Evolutionary conservation across 2,888 invertebrate genomes (phyloP).

Genomic region (Monoplex corrugatus): DNA sequence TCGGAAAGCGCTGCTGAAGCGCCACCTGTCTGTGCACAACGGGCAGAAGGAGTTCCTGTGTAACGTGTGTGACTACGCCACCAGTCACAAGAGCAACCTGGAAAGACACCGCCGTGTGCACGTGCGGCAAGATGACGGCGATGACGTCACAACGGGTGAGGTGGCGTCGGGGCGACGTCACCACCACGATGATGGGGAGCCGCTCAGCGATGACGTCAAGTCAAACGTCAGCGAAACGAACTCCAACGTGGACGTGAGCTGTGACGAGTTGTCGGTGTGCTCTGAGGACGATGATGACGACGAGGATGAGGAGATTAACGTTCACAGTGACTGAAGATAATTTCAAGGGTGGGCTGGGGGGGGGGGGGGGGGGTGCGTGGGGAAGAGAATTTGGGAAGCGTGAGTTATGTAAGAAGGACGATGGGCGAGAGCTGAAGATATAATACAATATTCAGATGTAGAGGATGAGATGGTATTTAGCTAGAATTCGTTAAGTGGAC

Average conservation of each 20-base stretch:
- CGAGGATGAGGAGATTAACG: not conserved
- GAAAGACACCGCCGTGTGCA: slow-evolving; percentile 82
- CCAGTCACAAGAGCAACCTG: slow-evolving; percentile 83
- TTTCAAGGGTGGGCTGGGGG: not conserved
- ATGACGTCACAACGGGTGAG: slow-evolving; percentile 79
- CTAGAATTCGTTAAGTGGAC: no score
- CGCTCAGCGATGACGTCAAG: slow-evolving; percentile 35
- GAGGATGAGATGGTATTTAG: no score
- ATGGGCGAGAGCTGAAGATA: not conserved
- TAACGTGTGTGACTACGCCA: slow-evolving; percentile 81
- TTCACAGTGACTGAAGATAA: not conserved
- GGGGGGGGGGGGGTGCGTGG: not conserved
- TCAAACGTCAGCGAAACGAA: not conserved
- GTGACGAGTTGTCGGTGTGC: slow-evolving; percentile 12
- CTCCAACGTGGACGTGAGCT: not conserved
- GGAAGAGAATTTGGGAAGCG: not conserved
- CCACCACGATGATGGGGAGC: slow-evolving; percentile 81
- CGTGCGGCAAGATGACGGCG: slow-evolving; percentile 68
- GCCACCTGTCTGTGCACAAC: slow-evolving; percentile 82
- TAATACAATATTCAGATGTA: no score
- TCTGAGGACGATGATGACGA: not conserved
- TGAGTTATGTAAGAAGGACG: not conserved
- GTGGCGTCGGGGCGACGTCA: slow-evolving; percentile 81
- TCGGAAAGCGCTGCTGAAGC: slow-evolving; percentile 82
- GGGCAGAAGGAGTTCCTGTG: slow-evolving; percentile 82